Evolutionary conservation across 2,888 invertebrate species (phyloP), one percentile per base, ranked within the genome.

Genomic region (Sarcophaga subvicina): DNA sequence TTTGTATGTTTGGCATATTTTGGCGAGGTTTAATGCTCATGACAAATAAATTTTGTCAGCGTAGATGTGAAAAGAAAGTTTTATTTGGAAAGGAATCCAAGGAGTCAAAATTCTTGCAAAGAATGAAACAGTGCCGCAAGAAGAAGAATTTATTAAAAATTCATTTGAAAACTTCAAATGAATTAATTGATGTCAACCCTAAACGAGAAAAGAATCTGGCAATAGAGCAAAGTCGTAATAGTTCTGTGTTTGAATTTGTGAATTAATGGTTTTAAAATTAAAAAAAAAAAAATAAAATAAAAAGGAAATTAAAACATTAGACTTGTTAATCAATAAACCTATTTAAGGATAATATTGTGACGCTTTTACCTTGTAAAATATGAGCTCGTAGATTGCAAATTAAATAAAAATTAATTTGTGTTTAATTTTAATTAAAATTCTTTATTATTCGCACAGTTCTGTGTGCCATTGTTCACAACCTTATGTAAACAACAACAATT

Each of bases 171-270:
- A 8, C 59, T n/a, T 83, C 70, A n/a, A 76, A 80, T 20, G 59
- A 71, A 72, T 4, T 22, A 11, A 20, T 12, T 3, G 75, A 81
- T 25, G 25, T 71, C 5, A 47, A 64, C 17, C n/a, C 71, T 22
- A 37, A 37, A 37, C 8, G 8, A 8, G 37, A 37, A 37, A 8
- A 37, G 37, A 45, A 11, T 49, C 8, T 45, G 75, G 17, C 3
- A 10, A 22, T 70, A 12, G 22, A 77, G 20, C n/a, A 20, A 3
- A 70, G 20, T 12, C 11, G 54, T 73, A 20, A 20, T 14, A 63
- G 64, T 59, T 85, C 88, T 0, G 72, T 85, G 60, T 87, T 81
- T 71, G 88, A 88, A 64, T 88, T 79, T 70, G 49, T 87, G 3
- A 86, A 88, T 64, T 88, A 54, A 87, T 62, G 17, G 8, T 2